These are phyloP conservation scores for Rhabdophis nuchalis DNA, from an alignment of 2,797 vertebrate genomes.

Conservation along the genomic window DNA sequence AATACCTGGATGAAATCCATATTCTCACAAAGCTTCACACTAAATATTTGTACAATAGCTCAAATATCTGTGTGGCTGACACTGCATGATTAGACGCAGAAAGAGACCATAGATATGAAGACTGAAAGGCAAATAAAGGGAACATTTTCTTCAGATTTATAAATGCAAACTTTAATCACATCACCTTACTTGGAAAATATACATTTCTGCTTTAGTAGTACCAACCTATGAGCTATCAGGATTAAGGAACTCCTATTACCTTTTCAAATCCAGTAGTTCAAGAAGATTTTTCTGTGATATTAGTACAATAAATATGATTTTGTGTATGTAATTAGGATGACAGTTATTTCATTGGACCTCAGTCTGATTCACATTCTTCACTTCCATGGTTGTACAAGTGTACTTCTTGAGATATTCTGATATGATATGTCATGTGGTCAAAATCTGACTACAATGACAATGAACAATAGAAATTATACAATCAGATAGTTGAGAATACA, in stretches of 20 bases:
- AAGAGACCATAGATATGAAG: background rate
- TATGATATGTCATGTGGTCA: background rate
- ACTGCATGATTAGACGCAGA: background rate
- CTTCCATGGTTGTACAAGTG: background rate
- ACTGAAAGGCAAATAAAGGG: background rate
- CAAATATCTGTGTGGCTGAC: background rate
- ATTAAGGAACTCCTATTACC: background rate
- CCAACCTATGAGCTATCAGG: background rate
- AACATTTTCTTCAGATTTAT: background rate
- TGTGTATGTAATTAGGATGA: background rate
- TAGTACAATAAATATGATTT: background rate
- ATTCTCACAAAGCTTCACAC: background rate
- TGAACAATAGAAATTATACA: background rate
- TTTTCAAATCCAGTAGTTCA: background rate
- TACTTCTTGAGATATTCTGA: background rate
- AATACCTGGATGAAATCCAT: background rate
- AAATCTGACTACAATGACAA: background rate
- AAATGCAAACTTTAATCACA: background rate
- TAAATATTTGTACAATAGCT: background rate
- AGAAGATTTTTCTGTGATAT: background rate
- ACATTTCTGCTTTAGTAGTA: background rate
- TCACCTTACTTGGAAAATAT: background rate
- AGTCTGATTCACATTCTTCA: background rate
- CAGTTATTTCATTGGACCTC: background rate
- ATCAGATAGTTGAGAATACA: conserved; percentile 2